These are phyloP conservation scores for Aurelia aurita complex sp. Pacific DNA, from an alignment of 30 jellyfish, hydroid and myxozoan species.

Conservation along the genomic window DNA sequence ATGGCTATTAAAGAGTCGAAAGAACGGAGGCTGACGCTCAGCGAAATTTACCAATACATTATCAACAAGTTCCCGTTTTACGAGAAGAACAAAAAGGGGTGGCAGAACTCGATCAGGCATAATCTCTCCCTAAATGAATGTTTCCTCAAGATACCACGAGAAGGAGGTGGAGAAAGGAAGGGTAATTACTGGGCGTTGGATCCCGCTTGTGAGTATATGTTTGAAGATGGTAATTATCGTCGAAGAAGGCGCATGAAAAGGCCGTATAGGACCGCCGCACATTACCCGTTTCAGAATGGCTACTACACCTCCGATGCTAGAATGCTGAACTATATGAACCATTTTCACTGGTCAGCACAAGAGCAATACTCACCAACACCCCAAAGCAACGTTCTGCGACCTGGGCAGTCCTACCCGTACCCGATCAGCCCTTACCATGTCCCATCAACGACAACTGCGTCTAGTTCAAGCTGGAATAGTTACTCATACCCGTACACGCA, in stretches of 20 bases:
- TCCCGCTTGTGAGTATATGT: conserved; percentile 98
- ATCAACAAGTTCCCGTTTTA: conserved; percentile 91
- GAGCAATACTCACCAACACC: background rate
- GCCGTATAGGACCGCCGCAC: conserved; percentile 81
- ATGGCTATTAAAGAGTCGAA: conserved; percentile 90
- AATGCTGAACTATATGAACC: conserved; percentile 24
- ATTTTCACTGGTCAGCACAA: background rate
- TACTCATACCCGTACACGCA: background rate
- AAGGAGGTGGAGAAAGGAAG: conserved; percentile 96
- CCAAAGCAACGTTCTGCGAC: background rate
- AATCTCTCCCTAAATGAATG: conserved; percentile 93
- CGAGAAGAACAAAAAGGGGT: conserved; percentile 96
- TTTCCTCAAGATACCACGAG: conserved; percentile 92
- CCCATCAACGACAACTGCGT: background rate
- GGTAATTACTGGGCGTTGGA: conserved; percentile 98
- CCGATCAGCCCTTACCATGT: background rate
- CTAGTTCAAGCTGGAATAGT: background rate
- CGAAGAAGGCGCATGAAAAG: conserved; percentile 96
- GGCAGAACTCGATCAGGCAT: conserved; percentile 98
- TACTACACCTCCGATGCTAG: conserved; percentile 64
- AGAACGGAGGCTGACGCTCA: conserved; percentile 77
- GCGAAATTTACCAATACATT: conserved; percentile 87
- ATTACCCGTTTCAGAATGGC: conserved; percentile 75
- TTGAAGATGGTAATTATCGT: conserved; percentile 96
- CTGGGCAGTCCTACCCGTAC: background rate